Evolutionary conservation across 2,888 invertebrate species (phyloP), one percentile per base, ranked within the genome.

Genomic region (Papilio demoleus): DNA sequence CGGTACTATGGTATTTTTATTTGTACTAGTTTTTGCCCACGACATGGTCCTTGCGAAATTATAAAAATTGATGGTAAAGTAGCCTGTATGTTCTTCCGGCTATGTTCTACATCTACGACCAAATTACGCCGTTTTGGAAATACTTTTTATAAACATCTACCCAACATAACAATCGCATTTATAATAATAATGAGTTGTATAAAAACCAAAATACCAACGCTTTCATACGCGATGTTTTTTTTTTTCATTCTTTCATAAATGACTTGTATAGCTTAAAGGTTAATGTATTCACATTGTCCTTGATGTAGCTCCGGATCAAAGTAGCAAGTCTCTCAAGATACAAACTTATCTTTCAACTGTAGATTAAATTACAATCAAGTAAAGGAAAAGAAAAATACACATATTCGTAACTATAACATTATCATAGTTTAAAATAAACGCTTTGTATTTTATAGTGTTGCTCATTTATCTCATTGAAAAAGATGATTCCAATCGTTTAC

Each of bases 231-330:
- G n/a, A n/a, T n/a, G n/a, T n/a, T n/a, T 40, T 40, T 14, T 40
- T 40, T 31, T 31, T 31, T 31, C 3, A 31, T 31, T 4, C 31
- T 3, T 31, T 31, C 31, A 6, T 31, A 38, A 9, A 50, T 17
- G 24, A 24, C 8, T 24, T 24, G 12, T 9, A 27, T 2, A n/a
- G 19, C 4, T n/a, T n/a, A 53, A 8, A 53, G 8, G n/a, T 17
- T 14, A 53, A 31, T 27, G 9, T 53, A 9, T n/a, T n/a, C n/a
- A n/a, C 27, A 27, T 8, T 9, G n/a, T n/a, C 31, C 27, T 53
- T 53, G 53, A 53, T 53, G 9, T 31, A n/a, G 27, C 50, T 50
- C 50, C 27, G 50, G 50, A 24, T 50, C 24, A 50, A 50, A 50
- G 31, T 53, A 31, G 2, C 50, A 24, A n/a, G 27, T 53, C 27